Percentiles rank a stretch among this genome's conserved stretches.
Conservation (phyloP, 2,888 invertebrate species). For the Apamea anceps region DNA sequence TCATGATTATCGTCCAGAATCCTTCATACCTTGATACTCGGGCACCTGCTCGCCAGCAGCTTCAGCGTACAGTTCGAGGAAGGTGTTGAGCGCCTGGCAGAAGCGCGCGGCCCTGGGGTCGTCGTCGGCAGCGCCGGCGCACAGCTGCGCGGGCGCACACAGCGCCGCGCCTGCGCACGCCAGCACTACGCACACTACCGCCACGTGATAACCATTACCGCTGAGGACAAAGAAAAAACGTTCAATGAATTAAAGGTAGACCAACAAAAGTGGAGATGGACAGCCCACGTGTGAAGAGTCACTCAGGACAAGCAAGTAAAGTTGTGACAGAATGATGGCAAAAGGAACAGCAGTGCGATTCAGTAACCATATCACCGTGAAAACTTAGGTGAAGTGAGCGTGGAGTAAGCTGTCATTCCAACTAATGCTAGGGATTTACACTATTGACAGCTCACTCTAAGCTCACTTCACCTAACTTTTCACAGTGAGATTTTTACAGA, state of each 20-base stretch:
- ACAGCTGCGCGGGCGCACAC: constrained; percentile 89
- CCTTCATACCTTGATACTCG: constrained; percentile 84
- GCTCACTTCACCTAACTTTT: too few species aligned
- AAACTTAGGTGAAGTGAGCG: too few species aligned
- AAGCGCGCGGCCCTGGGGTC: constrained; percentile 92
- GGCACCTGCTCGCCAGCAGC: constrained; percentile 91
- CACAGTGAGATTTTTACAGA: too few species aligned
- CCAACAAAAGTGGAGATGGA: too few species aligned
- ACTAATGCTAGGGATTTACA: too few species aligned
- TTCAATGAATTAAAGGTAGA: constrained; percentile 3
- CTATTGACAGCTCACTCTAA: too few species aligned
- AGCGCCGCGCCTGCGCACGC: constrained; percentile 76
- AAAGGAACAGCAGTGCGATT: neutral
- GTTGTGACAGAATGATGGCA: neutral
- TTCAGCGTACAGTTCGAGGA: constrained; percentile 92
- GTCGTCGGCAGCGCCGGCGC: constrained; percentile 91
- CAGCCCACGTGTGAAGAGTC: neutral
- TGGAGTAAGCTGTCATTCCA: too few species aligned
- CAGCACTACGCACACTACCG: constrained; percentile 77
- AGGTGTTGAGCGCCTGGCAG: constrained; percentile 92
- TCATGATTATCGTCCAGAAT: neutral
- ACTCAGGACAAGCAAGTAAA: neutral
- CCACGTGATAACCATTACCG: constrained; percentile 78
- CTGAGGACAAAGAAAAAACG: constrained; percentile 65
- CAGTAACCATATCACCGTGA: too few species aligned